Percentiles rank a stretch among this genome's conserved stretches.
phyloP scores from a whole-genome alignment of 2,797 vertebrate genomes.

The Hephaestus fuliginosus region DNA sequence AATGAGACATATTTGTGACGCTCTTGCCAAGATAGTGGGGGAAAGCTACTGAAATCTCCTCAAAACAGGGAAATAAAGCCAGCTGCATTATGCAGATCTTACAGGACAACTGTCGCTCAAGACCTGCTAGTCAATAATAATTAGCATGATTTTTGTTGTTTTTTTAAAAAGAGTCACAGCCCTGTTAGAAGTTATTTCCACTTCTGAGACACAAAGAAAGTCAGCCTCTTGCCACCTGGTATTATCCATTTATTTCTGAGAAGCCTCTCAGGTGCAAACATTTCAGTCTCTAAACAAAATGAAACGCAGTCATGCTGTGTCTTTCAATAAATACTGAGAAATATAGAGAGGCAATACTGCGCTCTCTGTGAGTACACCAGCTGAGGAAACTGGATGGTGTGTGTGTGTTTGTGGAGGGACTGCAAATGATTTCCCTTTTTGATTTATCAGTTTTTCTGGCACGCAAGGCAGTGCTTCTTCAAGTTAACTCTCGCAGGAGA shows the following conservation, averaged over 20 bases:
- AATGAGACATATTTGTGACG: conserved; percentile 55
- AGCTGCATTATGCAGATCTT: conserved; percentile 53
- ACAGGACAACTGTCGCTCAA: conserved; percentile 47
- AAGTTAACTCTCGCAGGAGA: conserved; percentile 39
- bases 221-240: conserved; percentile 34
- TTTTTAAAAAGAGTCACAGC: conserved; percentile 5
- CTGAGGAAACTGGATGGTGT: conserved; percentile 57
- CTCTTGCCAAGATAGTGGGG: conserved; percentile 43
- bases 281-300: conserved; percentile 67
- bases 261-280: conserved; percentile 63
- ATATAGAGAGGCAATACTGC: conserved; percentile 50
- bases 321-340: conserved; percentile 66
- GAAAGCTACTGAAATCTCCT: conserved; percentile 50
- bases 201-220: conserved; percentile 39
- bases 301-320: conserved; percentile 60
- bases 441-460: conserved; percentile 68
- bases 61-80: conserved; percentile 57
- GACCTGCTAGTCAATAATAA: conserved; percentile 44
- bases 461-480: conserved; percentile 47
- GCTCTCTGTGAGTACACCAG: conserved; percentile 33
- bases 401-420: conserved; percentile 63
- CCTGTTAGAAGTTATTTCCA: conserved; percentile 33
- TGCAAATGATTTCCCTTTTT: conserved; percentile 63
- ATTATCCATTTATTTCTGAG: conserved; percentile 49
- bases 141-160: neutral